Evolutionary conservation across 2,113 vertebrate species (phyloP), one percentile per base, ranked within the genome.

Genomic region (Pithys albifrons): DNA sequence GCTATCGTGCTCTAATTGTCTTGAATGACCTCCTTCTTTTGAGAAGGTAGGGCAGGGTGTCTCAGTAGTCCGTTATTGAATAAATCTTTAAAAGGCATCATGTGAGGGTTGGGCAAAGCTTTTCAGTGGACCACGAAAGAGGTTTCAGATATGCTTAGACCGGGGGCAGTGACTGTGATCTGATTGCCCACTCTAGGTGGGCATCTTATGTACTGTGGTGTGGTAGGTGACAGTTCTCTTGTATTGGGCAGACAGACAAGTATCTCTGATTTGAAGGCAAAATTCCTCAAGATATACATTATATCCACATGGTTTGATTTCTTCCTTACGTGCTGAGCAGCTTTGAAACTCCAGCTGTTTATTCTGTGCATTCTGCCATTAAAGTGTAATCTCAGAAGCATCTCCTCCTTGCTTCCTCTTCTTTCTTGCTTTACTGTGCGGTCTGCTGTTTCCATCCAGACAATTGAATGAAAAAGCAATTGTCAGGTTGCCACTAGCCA

Each of bases 1-100:
- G 84, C 74, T 95, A 65, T 83, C 74, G 0, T 81, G 64, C 41
- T 94, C 80, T 88, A 58, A 79, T 91, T 91, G 69, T 94, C 85
- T 86, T 75, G 61, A 93, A 75, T 89, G 88, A 93, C 91, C 89
- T 94, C 51, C 59, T 96, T 51, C 85, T 90, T 93, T 73, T 2
- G 22, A 87, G 84, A 78, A 89, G 49, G 61, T 72, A 20, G 62
- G 58, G 49, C 83, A 58, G 77, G 17, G 3, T 61, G 65, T 84
- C 76, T 96, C 61, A 24, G 85, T 59, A 88, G 75, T 66, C 78
- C 86, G 29, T 76, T 87, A 14, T 35, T 89, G 91, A 79, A 92
- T 78, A 67, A 92, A 64, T 73, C 75, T 94, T 79, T 77, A 71
- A 80, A 80, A 88, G 79, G 76, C 67, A 48, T 90, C 46, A 4